phyloP scores from a whole-genome alignment of 2,888 invertebrate species.

The Tricholauxania praeusta region DNA sequence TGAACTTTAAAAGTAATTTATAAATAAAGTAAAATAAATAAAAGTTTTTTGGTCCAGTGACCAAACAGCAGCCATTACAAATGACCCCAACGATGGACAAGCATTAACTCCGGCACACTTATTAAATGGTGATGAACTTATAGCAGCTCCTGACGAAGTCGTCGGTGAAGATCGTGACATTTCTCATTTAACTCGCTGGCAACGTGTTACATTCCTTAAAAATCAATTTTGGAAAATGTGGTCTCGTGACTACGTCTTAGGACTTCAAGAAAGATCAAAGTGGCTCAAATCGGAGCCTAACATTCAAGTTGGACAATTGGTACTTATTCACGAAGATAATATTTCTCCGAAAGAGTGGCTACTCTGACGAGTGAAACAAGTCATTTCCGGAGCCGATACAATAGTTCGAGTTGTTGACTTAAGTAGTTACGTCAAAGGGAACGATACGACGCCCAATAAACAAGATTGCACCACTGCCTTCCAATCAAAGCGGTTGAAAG shows the following conservation, averaged over 20 bases:
- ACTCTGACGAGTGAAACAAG: conserved; percentile 30
- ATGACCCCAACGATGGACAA: background rate
- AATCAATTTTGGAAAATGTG: background rate
- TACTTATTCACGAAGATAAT: conserved; percentile 42
- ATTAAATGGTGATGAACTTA: background rate
- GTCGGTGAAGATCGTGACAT: background rate
- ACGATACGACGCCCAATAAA: conserved; percentile 26
- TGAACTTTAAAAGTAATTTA: no score
- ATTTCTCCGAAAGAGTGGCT: conserved; percentile 42
- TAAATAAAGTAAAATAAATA: no score
- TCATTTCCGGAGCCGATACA: conserved; percentile 34
- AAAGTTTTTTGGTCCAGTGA: no score
- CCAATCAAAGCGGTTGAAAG: no score
- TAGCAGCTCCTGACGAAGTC: background rate
- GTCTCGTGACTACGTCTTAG: conserved; percentile 1
- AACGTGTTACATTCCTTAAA: no score
- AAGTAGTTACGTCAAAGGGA: conserved; percentile 34
- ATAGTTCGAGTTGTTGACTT: conserved; percentile 42
- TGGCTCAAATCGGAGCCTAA: background rate
- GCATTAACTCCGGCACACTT: background rate
- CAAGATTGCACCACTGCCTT: conserved; percentile 32
- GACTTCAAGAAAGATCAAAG: background rate
- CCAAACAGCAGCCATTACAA: no score
- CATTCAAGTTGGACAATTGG: conserved; percentile 32
- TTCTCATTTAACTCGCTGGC: background rate